Conservation (phyloP, 1,140 invertebrate genomes). For the Drosophila mojavensis region DNA sequence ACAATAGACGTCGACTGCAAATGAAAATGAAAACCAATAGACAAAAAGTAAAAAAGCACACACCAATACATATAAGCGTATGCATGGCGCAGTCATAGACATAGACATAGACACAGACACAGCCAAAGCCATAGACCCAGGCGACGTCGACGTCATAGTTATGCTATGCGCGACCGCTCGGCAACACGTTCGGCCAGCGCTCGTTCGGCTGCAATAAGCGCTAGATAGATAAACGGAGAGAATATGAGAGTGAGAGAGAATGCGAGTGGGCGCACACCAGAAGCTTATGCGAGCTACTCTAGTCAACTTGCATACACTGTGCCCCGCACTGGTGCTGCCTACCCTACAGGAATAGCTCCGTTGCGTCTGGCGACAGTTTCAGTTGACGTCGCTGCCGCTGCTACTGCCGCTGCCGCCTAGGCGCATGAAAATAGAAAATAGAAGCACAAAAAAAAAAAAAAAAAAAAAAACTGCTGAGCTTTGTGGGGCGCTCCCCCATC, state of each 20-base stretch:
- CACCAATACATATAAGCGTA: conserved; percentile 36
- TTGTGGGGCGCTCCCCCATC: conserved; percentile 16
- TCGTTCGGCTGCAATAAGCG: conserved; percentile 46
- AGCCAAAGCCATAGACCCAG: conserved; percentile 25
- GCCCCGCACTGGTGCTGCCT: neutral
- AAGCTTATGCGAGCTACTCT: conserved; percentile 36
- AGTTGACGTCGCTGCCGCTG: conserved; percentile 17
- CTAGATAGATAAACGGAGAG: conserved; percentile 46
- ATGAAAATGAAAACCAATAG: conserved; percentile 82
- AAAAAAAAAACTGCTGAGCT: conserved; percentile 11
- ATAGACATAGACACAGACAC: conserved; percentile 18
- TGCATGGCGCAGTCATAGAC: conserved; percentile 48
- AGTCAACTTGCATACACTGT: conserved; percentile 24
- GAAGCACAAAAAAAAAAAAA: conserved; percentile 14
- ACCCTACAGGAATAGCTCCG: conserved; percentile 31
- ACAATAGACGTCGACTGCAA: conserved; percentile 56
- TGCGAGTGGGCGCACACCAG: conserved; percentile 45
- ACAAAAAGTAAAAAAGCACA: conserved; percentile 62
- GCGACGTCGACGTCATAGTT: conserved; percentile 72
- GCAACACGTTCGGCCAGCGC: conserved; percentile 37
- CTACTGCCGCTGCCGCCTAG: conserved; percentile 5
- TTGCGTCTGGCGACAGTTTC: conserved; percentile 45
- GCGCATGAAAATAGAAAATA: conserved; percentile 43
- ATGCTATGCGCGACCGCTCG: conserved; percentile 53
- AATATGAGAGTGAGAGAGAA: conserved; percentile 28